Conservation (phyloP, 2,113 vertebrate genomes). For the Sander lucioperca region DNA sequence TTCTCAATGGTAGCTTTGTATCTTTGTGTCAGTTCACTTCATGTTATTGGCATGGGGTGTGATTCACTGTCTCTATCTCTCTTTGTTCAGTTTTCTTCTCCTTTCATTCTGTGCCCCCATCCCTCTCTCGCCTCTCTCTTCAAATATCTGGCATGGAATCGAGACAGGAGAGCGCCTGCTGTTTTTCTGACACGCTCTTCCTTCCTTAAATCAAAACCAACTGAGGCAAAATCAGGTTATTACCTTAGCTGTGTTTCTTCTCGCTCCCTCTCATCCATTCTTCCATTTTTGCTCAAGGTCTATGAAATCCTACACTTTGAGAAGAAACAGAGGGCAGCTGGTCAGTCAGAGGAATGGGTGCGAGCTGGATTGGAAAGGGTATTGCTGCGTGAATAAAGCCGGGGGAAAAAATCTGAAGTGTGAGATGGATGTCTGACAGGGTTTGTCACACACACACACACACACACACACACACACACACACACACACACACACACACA, state of each 20-base stretch:
- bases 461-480: too few species aligned
- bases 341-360: constrained; percentile 51
- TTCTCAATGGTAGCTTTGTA: constrained; percentile 62
- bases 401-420: constrained; percentile 45
- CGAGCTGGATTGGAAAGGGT: constrained; percentile 58
- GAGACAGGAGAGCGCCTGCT: constrained; percentile 73
- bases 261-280: constrained; percentile 41
- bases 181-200: constrained; percentile 79
- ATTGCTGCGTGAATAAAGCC: constrained; percentile 65
- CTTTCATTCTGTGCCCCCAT: constrained; percentile 57
- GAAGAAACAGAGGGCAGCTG: constrained; percentile 66
- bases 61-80: constrained; percentile 65
- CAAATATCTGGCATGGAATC: constrained; percentile 71
- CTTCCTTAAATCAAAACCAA: constrained; percentile 81
- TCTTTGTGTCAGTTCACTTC: constrained; percentile 74
- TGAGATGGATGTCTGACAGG: constrained; percentile 50
- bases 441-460: background rate
- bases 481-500: too few species aligned
- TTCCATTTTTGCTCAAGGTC: constrained; percentile 68
- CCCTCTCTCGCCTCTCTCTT: constrained; percentile 53
- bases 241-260: constrained; percentile 70
- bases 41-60: constrained; percentile 67
- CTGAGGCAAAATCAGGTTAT: constrained; percentile 80
- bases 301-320: constrained; percentile 71
- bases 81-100: constrained; percentile 65